Evolutionary conservation across 2,888 invertebrate genomes (phyloP), one percentile per base, ranked within the genome.

Genomic region (Acrobasis repandana): DNA sequence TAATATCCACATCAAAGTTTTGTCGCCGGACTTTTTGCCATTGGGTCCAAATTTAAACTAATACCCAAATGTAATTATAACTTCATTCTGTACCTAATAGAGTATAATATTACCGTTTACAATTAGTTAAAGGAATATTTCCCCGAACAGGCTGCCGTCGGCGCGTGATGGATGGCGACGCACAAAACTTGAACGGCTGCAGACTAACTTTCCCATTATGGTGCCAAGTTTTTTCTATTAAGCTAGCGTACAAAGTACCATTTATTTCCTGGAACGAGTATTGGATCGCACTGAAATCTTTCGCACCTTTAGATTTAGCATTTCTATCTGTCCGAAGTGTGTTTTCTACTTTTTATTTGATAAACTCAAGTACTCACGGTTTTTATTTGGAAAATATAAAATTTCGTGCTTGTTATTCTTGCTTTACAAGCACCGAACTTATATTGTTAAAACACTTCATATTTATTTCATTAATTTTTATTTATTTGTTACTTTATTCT

Each of bases 121-220:
- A 58, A 58, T 58, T 58, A 58, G 48, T 20, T n/a, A 49, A 36
- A 18, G 50, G 49, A 49, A 49, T 34, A 58, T 58, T 58, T 48
- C 18, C 49, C 11, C 58, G 67, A 66, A 68, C 69, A 68, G 68
- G 61, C 63, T 65, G 60, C 61, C 65, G 66, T 64, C 48, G 64
- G 62, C 58, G 60, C 68, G 66, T 64, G 68, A 69, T 69, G 66
- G 68, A 71, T 66, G 67, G 58, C 58, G 50, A 68, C 61, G 63
- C 59, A 61, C 56, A 58, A 73, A 73, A 65, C 71, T 73, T 68
- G 71, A 73, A 71, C 68, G 68, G 71, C 64, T 69, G 68, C 68
- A 69, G 51, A 60, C 54, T 58, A 70, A 72, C 62, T 69, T 70
- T 66, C 2, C 56, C 59, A 58, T 62, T 61, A 47, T 54, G 36